Percentiles rank a stretch among this genome's conserved stretches.
Conservation (phyloP, 37 sponge, comb jelly and placozoan species). For the Aphrocallistes beatrix region DNA sequence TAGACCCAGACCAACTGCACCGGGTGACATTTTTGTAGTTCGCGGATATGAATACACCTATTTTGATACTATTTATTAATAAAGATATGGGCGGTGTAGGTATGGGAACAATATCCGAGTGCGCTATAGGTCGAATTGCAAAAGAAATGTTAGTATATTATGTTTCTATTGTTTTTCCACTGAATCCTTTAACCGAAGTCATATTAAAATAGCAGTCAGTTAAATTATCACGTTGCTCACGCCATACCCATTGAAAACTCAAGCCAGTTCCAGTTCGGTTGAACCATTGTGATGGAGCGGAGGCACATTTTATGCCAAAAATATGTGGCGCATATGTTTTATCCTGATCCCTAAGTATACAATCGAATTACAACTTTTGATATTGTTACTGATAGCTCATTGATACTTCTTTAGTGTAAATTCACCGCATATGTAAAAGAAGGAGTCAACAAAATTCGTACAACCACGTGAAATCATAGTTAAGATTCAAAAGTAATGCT, state of each 20-base stretch:
- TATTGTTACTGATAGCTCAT: background rate
- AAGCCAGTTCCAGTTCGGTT: conserved; percentile 12
- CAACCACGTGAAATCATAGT: no score
- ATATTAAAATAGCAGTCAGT: conserved; percentile 8
- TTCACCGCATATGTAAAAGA: background rate
- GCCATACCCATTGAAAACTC: background rate
- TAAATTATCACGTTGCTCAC: background rate
- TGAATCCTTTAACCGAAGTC: background rate
- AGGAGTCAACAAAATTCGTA: no score
- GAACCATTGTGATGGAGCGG: background rate
- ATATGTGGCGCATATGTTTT: background rate
- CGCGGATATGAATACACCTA: no score
- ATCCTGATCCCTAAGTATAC: background rate
- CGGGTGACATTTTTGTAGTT: no score
- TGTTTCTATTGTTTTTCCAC: background rate
- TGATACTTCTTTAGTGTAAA: background rate
- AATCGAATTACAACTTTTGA: background rate
- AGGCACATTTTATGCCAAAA: background rate
- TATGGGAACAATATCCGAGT: background rate
- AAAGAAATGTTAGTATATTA: background rate
- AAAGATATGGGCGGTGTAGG: background rate
- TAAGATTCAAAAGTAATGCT: no score
- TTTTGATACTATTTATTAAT: no score
- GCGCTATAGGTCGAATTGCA: background rate
- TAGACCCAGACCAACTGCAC: no score